phyloP scores from a whole-genome alignment of 2,797 vertebrate species.

The Eidolon dupreanum region DNA sequence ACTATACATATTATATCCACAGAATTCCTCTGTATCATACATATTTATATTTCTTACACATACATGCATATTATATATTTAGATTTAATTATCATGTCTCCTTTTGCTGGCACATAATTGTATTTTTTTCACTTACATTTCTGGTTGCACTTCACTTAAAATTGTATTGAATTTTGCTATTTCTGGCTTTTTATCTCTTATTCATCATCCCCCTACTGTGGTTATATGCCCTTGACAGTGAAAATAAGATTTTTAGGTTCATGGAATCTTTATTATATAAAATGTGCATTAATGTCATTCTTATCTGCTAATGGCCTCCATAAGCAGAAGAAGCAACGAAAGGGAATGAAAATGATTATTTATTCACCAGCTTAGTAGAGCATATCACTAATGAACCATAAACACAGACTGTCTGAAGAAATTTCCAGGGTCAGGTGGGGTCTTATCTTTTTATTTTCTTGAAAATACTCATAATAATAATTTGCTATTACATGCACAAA shows the following conservation, averaged over 20 bases:
- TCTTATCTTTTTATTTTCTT: slow-evolving; percentile 54
- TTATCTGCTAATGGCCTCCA: slow-evolving; percentile 72
- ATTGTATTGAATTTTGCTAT: slow-evolving; percentile 58
- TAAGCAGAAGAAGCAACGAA: slow-evolving; percentile 46
- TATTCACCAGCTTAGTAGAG: slow-evolving; percentile 23
- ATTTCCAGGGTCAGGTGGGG: slow-evolving; percentile 41
- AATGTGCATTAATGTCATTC: slow-evolving; percentile 70
- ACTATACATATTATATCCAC: not conserved
- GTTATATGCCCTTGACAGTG: slow-evolving; percentile 54
- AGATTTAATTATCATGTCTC: slow-evolving; percentile 52
- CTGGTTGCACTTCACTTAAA: slow-evolving; percentile 51
- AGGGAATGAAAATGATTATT: slow-evolving; percentile 60
- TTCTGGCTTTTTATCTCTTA: slow-evolving; percentile 62
- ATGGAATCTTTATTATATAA: slow-evolving; percentile 71
- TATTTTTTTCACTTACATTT: slow-evolving; percentile 38
- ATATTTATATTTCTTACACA: not conserved
- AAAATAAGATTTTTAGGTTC: slow-evolving; percentile 73
- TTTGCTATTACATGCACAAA: slow-evolving; percentile 1
- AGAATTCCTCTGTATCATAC: not conserved
- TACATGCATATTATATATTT: not conserved
- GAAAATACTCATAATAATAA: slow-evolving; percentile 53
- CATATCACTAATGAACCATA: slow-evolving; percentile 56
- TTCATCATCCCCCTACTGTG: slow-evolving; percentile 38
- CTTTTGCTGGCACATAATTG: slow-evolving; percentile 52
- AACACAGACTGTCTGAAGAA: slow-evolving; percentile 54